Base-by-base conservation (phyloP, 2,888 invertebrate species). In the Tuberolachnus salignus region DNA sequence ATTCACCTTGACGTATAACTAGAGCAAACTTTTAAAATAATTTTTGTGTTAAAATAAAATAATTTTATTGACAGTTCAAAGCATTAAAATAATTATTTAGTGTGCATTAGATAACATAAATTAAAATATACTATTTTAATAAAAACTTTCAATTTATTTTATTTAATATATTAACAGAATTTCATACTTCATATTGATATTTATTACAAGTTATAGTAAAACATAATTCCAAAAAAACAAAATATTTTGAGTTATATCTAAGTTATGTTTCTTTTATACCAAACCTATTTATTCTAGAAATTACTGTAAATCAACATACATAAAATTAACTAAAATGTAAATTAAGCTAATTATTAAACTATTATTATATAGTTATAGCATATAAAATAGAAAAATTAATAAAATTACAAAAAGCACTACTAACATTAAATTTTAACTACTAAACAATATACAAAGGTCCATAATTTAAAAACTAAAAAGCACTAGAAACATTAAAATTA, bases 1-100 rank as follows among this genome's bases (percentile, higher is more conserved):
- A 96, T 87, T 96, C 95, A 83, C 96, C 95, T 87, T 97, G 96
- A 83, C 98, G 92, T 84, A 98, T 91, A 83, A 96, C 95, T 83
- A 94, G 94, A 82, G 97, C 97, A 86, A 94, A 96, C 88, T 96
- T 66, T 49, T 92, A 51, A 83, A 81, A 67, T 80, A 82, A 70
- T 6, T 49, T 55, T 23, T 34, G 64, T 23, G 57, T 71, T 53
- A 78, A 61, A 63, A 80, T 51, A 71, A 42, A 70, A 51, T 78
- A 59, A 59, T 10, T 34, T 19, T n/a, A 51, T 63, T n/a, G 19
- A 51, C 10, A 21, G 14, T 42, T 11, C 19, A 73, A 74, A 42
- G 53, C 74, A 23, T 11, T 11, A 44, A 55, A 23, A 4, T n/a
- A 21, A 69, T 14, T 42, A 55, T 55, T 46, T 64, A 66, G 46